Evolutionary conservation across 1,140 invertebrate genomes (phyloP).

Genomic region (Ostrea edulis): DNA sequence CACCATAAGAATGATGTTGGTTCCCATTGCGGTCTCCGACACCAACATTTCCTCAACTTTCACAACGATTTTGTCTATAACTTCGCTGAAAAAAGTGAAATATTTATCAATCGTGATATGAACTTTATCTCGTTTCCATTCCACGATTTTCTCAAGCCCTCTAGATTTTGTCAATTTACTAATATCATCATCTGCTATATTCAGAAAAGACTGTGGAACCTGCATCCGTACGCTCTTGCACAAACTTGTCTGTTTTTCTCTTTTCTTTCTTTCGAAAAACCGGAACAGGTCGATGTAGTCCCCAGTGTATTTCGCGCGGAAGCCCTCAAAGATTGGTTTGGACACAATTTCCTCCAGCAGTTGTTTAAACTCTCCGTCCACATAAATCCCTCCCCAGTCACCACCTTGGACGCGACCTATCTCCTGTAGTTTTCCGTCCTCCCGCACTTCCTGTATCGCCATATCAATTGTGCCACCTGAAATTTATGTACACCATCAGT

Average conservation of each 20-base stretch:
- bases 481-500: neutral
- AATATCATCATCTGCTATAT: neutral
- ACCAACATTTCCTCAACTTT: constrained; percentile 53
- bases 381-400: constrained; percentile 57
- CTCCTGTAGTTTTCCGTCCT: constrained; percentile 42
- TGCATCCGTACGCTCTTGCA: neutral
- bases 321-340: constrained; percentile 36
- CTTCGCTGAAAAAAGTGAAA: constrained; percentile 45
- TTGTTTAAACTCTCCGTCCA: constrained; percentile 49
- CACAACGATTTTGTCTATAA: constrained; percentile 52
- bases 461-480: constrained; percentile 60
- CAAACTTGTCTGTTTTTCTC: constrained; percentile 13
- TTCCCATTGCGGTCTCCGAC: constrained; percentile 45
- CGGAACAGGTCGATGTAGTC: constrained; percentile 52
- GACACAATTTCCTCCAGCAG: constrained; percentile 46
- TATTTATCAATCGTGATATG: constrained; percentile 48
- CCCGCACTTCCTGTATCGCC: constrained; percentile 51
- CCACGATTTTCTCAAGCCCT: neutral
- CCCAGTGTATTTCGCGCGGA: constrained; percentile 40
- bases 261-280: constrained; percentile 58
- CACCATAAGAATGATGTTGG: constrained; percentile 58
- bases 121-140: constrained; percentile 52
- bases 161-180: neutral
- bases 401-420: constrained; percentile 52
- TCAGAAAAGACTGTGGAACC: neutral